These are phyloP conservation scores for Lacanobia oleracea DNA, from an alignment of 2,888 invertebrate species.

Conservation along the genomic window DNA sequence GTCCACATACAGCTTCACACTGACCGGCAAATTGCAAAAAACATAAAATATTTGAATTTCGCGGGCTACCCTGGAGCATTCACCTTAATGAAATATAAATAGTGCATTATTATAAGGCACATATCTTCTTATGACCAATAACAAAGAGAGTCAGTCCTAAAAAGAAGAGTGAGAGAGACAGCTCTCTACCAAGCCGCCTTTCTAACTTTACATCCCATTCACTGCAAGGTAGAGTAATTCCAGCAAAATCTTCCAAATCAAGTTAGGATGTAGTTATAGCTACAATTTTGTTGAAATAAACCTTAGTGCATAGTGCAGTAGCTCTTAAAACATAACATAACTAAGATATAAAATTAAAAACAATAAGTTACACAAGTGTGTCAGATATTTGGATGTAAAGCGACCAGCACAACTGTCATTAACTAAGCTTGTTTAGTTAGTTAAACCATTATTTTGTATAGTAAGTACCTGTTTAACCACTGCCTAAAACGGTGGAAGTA, in stretches of 20 bases:
- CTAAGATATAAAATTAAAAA: slow-evolving; percentile 60
- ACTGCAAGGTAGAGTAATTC: background rate
- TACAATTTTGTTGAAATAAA: slow-evolving; percentile 41
- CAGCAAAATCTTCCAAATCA: background rate
- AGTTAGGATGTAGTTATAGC: background rate
- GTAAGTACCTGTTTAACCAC: slow-evolving; percentile 33
- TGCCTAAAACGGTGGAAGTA: slow-evolving; percentile 5
- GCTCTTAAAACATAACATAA: slow-evolving; percentile 46
- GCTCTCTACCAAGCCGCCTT: background rate
- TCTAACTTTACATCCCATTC: background rate
- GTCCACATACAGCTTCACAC: too few species aligned
- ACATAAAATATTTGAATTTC: too few species aligned
- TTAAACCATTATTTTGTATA: slow-evolving; percentile 18
- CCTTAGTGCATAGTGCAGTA: slow-evolving; percentile 36
- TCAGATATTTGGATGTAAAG: slow-evolving; percentile 46
- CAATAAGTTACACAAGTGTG: slow-evolving; percentile 47
- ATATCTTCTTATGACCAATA: background rate
- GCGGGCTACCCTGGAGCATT: too few species aligned
- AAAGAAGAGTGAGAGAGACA: background rate
- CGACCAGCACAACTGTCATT: slow-evolving; percentile 7
- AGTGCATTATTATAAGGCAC: slow-evolving; percentile 37
- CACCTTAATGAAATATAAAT: background rate
- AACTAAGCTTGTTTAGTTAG: slow-evolving; percentile 14
- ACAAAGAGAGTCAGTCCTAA: background rate
- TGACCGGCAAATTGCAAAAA: too few species aligned